Conservation (phyloP, 2,888 invertebrate genomes). For the Pilophorus perplexus region DNA sequence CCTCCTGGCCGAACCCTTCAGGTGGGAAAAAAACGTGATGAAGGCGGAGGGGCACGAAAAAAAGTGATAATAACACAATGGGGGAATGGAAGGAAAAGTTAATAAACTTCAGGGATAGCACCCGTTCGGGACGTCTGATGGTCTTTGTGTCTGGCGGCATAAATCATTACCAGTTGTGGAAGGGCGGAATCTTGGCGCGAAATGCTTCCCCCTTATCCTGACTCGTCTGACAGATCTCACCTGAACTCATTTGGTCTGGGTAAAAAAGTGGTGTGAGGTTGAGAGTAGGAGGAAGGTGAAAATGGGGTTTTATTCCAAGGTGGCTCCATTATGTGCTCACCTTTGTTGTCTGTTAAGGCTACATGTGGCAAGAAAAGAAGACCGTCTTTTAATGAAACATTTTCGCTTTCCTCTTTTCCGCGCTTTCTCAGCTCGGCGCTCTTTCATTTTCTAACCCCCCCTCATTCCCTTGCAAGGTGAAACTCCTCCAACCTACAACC, state of each 20-base stretch:
- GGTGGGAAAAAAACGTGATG: too few species aligned
- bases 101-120: constrained; percentile 10
- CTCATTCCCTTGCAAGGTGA: not conserved
- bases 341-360: constrained; percentile 17
- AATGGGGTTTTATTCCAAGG: constrained; percentile 3
- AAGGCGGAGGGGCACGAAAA: too few species aligned
- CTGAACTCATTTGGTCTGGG: constrained; percentile 9
- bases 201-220: not conserved
- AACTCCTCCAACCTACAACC: not conserved
- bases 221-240: constrained; percentile 5
- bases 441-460: not conserved
- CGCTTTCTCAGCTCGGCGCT: not conserved
- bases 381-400: constrained; percentile 7
- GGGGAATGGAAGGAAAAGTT: not conserved
- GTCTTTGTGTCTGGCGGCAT: constrained; percentile 13
- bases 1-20: too few species aligned
- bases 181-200: constrained; percentile 5
- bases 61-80: constrained; percentile 2
- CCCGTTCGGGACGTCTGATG: constrained; percentile 2
- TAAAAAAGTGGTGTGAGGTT: too few species aligned
- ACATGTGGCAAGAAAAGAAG: constrained; percentile 2
- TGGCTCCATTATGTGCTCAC: constrained; percentile 19
- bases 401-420: not conserved
- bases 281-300: constrained; percentile 1
- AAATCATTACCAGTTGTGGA: constrained; percentile 9